Percentiles rank a stretch among this genome's conserved stretches.
Evolutionary conservation across 2,888 invertebrate genomes (phyloP).

Genomic region (Pyrrhosoma nymphula): DNA sequence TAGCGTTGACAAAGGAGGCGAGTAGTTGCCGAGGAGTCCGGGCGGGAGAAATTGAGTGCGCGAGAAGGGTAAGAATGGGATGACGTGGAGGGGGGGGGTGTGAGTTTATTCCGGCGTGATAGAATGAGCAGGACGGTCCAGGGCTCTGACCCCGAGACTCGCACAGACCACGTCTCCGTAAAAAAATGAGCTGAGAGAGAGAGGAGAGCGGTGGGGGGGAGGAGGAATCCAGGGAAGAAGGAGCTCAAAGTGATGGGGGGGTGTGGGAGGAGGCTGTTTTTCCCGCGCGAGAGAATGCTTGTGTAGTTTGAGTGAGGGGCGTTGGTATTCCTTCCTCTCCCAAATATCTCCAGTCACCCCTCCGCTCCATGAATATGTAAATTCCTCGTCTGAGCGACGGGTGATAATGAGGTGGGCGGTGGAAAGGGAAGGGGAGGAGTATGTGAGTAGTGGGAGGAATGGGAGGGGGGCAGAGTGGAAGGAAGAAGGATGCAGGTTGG

Average conservation of each 20-base stretch:
- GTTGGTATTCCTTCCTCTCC: neutral
- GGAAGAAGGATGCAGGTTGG: neutral
- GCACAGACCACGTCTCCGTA: conserved; percentile 1
- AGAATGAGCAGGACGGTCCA: neutral
- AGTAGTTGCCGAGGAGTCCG: neutral
- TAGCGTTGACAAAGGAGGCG: neutral
- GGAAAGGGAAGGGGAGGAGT: neutral
- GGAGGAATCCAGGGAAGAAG: neutral
- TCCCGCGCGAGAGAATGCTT: neutral
- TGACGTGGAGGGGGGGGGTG: neutral
- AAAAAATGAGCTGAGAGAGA: too few relatives aligned
- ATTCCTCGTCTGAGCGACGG: neutral
- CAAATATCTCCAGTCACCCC: neutral
- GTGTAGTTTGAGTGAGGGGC: neutral
- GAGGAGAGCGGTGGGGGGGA: neutral
- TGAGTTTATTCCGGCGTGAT: neutral
- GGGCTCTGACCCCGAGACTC: conserved; percentile 43
- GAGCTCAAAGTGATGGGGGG: neutral
- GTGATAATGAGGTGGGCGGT: conserved; percentile 27
- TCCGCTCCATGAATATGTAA: conserved; percentile 41
- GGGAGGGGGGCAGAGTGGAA: neutral
- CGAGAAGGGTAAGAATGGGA: neutral
- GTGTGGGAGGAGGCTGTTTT: neutral
- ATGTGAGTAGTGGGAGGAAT: neutral
- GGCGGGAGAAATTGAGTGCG: neutral